phyloP scores from a whole-genome alignment of 2,113 vertebrate genomes.

The Pycnonotus jocosus region DNA sequence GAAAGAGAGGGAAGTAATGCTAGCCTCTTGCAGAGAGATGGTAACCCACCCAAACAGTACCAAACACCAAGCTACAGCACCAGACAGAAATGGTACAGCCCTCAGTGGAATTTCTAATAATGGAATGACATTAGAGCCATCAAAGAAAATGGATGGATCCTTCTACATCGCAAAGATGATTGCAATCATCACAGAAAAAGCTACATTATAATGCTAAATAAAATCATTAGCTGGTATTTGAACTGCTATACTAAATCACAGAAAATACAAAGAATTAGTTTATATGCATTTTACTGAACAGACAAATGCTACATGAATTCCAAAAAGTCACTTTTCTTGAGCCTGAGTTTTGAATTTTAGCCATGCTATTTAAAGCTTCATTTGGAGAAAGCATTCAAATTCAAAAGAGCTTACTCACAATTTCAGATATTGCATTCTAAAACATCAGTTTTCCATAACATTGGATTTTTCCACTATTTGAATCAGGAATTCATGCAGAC shows the following conservation, averaged over 20 bases:
- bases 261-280: slow-evolving; percentile 29
- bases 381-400: not conserved
- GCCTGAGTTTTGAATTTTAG: not conserved
- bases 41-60: not conserved
- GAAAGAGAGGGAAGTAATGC: not conserved
- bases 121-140: not conserved
- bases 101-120: not conserved
- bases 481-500: not conserved
- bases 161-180: not conserved
- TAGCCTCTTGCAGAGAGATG: not conserved
- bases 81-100: not conserved
- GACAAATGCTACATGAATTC: not conserved
- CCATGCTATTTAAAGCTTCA: not conserved
- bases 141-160: not conserved
- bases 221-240: not conserved
- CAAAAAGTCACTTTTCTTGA: not conserved
- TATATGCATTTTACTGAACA: not conserved
- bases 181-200: not conserved
- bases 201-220: not conserved
- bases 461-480: not conserved
- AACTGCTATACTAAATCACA: not conserved
- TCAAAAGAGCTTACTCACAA: not conserved
- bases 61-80: not conserved
- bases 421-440: not conserved
- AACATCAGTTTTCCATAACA: not conserved